These are phyloP conservation scores for Euura saliciscinereae DNA, from an alignment of 1,140 invertebrate species.

Conservation along the genomic window DNA sequence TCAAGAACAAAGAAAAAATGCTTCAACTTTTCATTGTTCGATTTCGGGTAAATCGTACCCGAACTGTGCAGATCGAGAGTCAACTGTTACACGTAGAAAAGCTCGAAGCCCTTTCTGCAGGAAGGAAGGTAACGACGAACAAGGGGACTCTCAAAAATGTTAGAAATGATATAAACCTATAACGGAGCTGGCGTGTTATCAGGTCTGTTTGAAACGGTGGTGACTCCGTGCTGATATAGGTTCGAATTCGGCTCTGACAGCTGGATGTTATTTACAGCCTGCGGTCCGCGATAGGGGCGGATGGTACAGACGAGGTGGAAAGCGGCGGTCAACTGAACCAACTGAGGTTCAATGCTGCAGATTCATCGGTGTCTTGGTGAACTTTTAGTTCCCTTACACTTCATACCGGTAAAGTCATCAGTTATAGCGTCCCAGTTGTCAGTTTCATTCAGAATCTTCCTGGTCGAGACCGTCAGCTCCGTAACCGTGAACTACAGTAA, in stretches of 20 bases:
- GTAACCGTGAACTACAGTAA: background rate
- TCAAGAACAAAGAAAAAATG: background rate
- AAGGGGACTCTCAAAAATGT: background rate
- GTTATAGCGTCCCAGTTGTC: too few relatives aligned
- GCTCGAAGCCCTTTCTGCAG: too few relatives aligned
- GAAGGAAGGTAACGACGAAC: background rate
- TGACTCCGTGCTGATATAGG: background rate
- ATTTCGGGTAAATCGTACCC: too few relatives aligned
- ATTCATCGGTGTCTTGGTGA: too few relatives aligned
- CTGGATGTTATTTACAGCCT: slow-evolving; percentile 1
- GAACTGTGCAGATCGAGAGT: too few relatives aligned
- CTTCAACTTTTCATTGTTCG: background rate
- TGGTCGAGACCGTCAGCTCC: too few relatives aligned
- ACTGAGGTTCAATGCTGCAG: background rate
- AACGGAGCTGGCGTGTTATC: background rate
- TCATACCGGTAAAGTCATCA: too few relatives aligned
- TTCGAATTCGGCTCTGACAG: slow-evolving; percentile 2
- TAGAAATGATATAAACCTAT: slow-evolving; percentile 3
- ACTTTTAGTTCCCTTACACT: too few relatives aligned
- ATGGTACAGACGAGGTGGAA: background rate
- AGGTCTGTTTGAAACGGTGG: background rate
- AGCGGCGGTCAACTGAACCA: background rate
- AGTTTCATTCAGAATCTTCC: too few relatives aligned
- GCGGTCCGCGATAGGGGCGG: background rate
- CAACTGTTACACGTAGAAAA: too few relatives aligned